phyloP scores from a whole-genome alignment of 2,888 invertebrate genomes.

The Nemurella pictetii region DNA sequence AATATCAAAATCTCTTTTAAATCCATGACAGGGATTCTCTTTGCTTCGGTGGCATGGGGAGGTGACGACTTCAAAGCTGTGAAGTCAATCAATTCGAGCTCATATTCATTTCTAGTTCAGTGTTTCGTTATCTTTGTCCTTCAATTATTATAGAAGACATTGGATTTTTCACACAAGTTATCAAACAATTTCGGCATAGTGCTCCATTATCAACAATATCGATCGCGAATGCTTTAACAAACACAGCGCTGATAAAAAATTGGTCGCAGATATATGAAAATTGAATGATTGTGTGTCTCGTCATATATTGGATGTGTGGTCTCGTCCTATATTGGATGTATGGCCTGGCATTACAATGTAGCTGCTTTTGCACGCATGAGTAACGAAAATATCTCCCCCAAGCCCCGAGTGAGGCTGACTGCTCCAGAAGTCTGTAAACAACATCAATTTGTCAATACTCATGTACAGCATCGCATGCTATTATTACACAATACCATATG shows the following conservation, averaged over 20 bases:
- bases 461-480: background rate
- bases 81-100: background rate
- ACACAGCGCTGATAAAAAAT: background rate
- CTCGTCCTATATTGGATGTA: background rate
- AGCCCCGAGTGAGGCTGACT: no score
- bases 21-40: background rate
- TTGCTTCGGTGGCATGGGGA: no score
- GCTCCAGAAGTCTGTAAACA: no score
- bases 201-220: background rate
- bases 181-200: background rate
- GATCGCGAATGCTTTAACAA: background rate
- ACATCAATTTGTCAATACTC: background rate
- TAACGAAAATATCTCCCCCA: background rate
- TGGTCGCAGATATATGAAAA: background rate
- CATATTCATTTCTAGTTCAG: no score
- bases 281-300: background rate
- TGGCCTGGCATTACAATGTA: background rate
- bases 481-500: background rate
- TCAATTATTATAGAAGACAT: background rate
- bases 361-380: background rate
- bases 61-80: background rate
- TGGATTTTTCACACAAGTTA: background rate
- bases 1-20: background rate
- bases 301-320: background rate
- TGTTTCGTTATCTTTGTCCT: background rate